Evolutionary conservation across 2,113 vertebrate genomes (phyloP).

Genomic region (Rhizomys pruinosus): DNA sequence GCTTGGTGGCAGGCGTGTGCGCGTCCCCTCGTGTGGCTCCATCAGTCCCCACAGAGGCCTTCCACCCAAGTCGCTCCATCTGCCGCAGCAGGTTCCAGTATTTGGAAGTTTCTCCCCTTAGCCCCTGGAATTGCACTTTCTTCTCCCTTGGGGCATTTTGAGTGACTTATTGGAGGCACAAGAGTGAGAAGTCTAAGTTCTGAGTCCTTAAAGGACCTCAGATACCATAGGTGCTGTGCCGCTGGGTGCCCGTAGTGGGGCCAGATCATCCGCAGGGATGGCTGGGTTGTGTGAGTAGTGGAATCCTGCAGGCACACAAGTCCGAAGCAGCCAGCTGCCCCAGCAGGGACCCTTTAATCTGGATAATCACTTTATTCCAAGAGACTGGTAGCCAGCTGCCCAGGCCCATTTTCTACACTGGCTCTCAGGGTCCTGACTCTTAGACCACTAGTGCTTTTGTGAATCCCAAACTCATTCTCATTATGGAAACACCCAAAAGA

Average conservation of each 20-base stretch:
- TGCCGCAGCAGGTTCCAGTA: accelerated
- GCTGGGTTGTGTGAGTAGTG: accelerated
- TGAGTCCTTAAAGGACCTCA: neutral
- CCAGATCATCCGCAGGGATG: too few relatives aligned
- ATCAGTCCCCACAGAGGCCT: too few relatives aligned
- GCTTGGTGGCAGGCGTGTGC: too few relatives aligned
- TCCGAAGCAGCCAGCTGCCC: neutral
- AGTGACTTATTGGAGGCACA: neutral
- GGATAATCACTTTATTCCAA: neutral
- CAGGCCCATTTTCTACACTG: neutral
- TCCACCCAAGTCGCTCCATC: neutral
- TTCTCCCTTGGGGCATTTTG: neutral
- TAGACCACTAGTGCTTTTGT: accelerated
- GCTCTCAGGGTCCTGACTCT: neutral
- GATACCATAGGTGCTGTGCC: neutral
- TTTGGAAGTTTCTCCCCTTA: neutral
- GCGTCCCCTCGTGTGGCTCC: neutral
- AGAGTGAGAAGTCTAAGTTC: accelerated
- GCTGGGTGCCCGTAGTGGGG: too few relatives aligned
- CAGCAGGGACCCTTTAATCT: neutral
- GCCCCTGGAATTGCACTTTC: neutral
- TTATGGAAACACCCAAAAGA: accelerated
- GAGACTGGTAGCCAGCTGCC: too few relatives aligned
- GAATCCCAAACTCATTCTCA: accelerated
- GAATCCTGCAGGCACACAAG: accelerated